Evolutionary conservation across 2,113 vertebrate species (phyloP).

Genomic region (Gobiocypris rarus): DNA sequence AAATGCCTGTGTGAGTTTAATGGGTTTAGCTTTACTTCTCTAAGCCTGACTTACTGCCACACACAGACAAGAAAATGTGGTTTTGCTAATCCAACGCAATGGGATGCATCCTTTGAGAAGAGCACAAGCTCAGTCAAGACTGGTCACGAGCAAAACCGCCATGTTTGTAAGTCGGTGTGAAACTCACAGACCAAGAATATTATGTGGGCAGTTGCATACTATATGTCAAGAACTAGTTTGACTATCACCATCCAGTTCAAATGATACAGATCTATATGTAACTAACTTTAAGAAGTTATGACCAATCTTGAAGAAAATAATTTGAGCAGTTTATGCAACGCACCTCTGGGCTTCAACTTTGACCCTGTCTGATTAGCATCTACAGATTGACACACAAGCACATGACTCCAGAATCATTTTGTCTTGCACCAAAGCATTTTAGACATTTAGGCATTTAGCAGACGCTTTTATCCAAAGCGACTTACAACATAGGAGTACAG

Average conservation of each 20-base stretch:
- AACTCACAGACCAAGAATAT: not conserved
- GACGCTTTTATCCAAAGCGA: too few species aligned
- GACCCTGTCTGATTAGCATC: not conserved
- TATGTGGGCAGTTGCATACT: not conserved
- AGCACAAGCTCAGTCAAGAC: constrained; percentile 25
- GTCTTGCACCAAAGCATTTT: not conserved
- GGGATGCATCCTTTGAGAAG: not conserved
- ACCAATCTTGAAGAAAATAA: not conserved
- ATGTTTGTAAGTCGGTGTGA: not conserved
- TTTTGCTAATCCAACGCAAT: not conserved
- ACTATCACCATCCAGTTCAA: not conserved
- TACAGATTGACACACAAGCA: not conserved
- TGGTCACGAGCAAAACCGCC: not conserved
- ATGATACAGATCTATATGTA: not conserved
- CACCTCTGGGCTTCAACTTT: not conserved
- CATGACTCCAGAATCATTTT: not conserved
- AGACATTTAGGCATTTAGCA: too few species aligned
- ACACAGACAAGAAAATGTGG: not conserved
- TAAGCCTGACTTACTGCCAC: not conserved
- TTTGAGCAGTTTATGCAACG: not conserved
- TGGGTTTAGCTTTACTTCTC: not conserved
- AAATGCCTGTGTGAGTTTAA: not conserved
- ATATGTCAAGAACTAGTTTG: not conserved
- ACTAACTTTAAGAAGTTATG: not conserved
- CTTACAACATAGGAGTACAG: too few species aligned